Base-by-base conservation (phyloP, 2,888 invertebrate genomes). In the Trachelus troglodyta region DNA sequence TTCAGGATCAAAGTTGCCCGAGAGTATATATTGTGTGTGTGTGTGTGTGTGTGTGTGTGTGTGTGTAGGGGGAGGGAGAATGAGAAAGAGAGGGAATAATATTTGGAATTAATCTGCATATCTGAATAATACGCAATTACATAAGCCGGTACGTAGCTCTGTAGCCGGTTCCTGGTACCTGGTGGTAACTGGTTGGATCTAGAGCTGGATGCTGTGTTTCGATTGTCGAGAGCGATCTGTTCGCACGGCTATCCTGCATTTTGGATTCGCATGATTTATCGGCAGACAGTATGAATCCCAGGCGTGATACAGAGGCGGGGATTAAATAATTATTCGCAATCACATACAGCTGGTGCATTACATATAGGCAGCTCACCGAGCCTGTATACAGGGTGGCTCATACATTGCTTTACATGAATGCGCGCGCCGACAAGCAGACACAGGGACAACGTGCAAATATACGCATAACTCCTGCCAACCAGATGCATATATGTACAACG, bases 241-340 rank as follows among this genome's bases (percentile, higher is more conserved):
- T 34, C 71, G 71, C 71, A 23, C 71, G 33, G 71, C 71, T 34
- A 34, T 33, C 71, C 33, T 34, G 31, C 31, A 33, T 71, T 71
- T 71, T 12, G 71, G 71, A 12, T 71, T 34, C 33, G 71, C 15
- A 75, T 86, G 88, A 88, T 88, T 88, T 88, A 88, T 85, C 85
- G 83, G 81, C 78, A 81, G 83, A 85, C 85, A 83, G 85, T 86
- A 85, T 83, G 86, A 87, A 86, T 87, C 85, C 82, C 83, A 76
- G 80, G 80, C 81, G 79, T 83, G 83, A 79, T 81, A 82, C 82
- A 79, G 56, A 76, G 76, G 73, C 75, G 77, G 83, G 85, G 86
- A 88, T 89, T 88, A 88, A 89, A 88, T 88, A 88, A 88, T 89
- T 89, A 88, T 88, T 88, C 85, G 84, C 86, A 84, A 87, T 89